Base-by-base conservation (phyloP, 1,140 invertebrate species). In the Pentalonia nigronervosa region DNA sequence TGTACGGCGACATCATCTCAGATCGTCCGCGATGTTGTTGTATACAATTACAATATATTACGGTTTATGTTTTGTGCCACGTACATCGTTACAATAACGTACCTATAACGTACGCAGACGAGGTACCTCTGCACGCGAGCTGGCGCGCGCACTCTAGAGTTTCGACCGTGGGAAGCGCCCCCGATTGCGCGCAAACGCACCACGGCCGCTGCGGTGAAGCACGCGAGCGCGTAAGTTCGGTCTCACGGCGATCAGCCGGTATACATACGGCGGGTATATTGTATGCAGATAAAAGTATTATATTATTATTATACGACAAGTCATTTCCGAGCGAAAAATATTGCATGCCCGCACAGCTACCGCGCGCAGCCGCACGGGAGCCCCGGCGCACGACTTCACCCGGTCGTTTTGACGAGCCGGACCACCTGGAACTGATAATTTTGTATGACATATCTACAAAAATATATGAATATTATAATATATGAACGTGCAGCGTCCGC, bases 121-220 rank as follows among this genome's bases (percentile, higher is more conserved):
- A 17, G n/a, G 17, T 30, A 50, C 47, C 36, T 87, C 21, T 87
- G 30, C 30, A 76, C 60, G n/a, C 60, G 60, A 76, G 60, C 60
- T 67, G 30, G n/a, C n/a, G 14, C 60, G 56, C 56, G 1, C 23
- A 30, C 60, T 76, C 60, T 76, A 14, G 60, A 76, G 25, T 87
- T 48, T 87, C 36, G 84, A 87, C 87, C 87, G 87, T 88, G 87
- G 87, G 87, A 88, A 88, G 48, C 17, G 60, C 60, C 30, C 48
- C 14, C n/a, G 87, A 88, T 50, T 50, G 34, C 25, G 34, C 25
- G 87, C n/a, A 50, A 50, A 67, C 34, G 48, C 45, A 6, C 86
- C 86, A 47, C 87, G 87, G 60, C n/a, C 87, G 48, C 50, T 8
- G 20, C 14, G 17, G 11, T 20, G 47, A 76, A 76, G 60, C 60